A percentile compares a stretch with the other conserved stretches of the same genome.
Evolutionary conservation across 2,797 vertebrate species (phyloP).

Genomic region (Rhincodon typus): DNA sequence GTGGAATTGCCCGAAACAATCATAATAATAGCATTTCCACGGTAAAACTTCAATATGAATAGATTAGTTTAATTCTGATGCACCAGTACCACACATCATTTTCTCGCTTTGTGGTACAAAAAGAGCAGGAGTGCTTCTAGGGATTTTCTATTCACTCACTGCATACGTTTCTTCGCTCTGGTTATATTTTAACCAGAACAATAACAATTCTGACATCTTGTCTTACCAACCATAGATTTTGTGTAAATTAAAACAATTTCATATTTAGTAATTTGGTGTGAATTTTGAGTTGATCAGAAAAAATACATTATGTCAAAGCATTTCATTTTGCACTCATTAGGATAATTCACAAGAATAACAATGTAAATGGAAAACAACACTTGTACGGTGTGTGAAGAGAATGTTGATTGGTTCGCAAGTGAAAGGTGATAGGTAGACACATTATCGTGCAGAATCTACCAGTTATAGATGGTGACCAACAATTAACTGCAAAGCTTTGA

Average conservation of each 20-base stretch:
- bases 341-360: too few species aligned
- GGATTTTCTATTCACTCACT: not conserved
- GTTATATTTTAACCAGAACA: not conserved
- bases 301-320: too few species aligned
- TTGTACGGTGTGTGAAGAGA: too few species aligned
- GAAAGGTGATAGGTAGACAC: too few species aligned
- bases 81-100: not conserved
- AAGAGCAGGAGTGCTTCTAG: not conserved
- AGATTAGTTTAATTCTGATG: not conserved
- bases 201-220: not conserved
- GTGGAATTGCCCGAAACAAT: not conserved
- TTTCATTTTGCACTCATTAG: too few species aligned
- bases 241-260: not conserved
- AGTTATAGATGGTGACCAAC: too few species aligned
- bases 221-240: not conserved
- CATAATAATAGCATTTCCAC: not conserved
- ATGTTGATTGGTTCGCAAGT: too few species aligned
- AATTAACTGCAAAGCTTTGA: too few species aligned
- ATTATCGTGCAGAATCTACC: too few species aligned
- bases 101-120: not conserved
- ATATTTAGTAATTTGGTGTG: not conserved
- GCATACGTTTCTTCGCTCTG: not conserved
- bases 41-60: not conserved
- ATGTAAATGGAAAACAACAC: too few species aligned
- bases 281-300: not conserved